A percentile compares a stretch with the other conserved stretches of the same genome.
Evolutionary conservation across 2,888 invertebrate genomes (phyloP).

Genomic region (Leptothorax acervorum): DNA sequence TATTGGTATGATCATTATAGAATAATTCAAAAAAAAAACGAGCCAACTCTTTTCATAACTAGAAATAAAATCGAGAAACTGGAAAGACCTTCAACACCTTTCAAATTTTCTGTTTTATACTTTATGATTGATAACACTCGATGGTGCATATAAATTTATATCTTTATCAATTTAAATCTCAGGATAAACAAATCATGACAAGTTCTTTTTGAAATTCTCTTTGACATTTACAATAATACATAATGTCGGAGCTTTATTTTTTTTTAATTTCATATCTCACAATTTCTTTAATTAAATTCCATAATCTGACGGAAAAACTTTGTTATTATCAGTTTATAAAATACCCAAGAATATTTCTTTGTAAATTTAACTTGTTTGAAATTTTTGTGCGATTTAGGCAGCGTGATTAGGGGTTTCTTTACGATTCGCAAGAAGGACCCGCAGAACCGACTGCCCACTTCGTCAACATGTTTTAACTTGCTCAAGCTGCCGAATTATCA

Average conservation of each 20-base stretch:
- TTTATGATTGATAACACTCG: not conserved
- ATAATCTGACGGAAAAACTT: too few relatives aligned
- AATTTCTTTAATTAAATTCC: too few relatives aligned
- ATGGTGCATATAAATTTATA: not conserved
- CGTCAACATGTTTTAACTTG: slow-evolving; percentile 99
- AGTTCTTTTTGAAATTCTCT: too few relatives aligned
- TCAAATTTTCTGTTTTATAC: not conserved
- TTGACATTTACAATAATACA: not conserved
- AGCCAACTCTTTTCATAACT: not conserved
- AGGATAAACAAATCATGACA: not conserved
- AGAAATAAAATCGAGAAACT: not conserved
- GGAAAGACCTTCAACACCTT: not conserved
- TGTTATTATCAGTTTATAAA: too few relatives aligned
- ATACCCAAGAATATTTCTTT: not conserved
- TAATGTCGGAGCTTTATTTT: too few relatives aligned
- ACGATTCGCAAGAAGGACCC: slow-evolving; percentile 98
- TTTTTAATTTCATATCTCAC: too few relatives aligned
- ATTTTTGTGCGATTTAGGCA: slow-evolving; percentile 88
- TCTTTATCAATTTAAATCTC: not conserved
- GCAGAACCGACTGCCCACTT: slow-evolving; percentile 97
- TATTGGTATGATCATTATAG: slow-evolving; percentile 87
- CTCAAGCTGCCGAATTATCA: slow-evolving; percentile 99
- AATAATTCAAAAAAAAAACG: not conserved
- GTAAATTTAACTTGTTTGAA: slow-evolving; percentile 37
- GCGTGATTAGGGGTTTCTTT: slow-evolving; percentile 98